Evolutionary conservation across 2,797 vertebrate genomes (phyloP).

Genomic region (Hypotaenidia philippensis): DNA sequence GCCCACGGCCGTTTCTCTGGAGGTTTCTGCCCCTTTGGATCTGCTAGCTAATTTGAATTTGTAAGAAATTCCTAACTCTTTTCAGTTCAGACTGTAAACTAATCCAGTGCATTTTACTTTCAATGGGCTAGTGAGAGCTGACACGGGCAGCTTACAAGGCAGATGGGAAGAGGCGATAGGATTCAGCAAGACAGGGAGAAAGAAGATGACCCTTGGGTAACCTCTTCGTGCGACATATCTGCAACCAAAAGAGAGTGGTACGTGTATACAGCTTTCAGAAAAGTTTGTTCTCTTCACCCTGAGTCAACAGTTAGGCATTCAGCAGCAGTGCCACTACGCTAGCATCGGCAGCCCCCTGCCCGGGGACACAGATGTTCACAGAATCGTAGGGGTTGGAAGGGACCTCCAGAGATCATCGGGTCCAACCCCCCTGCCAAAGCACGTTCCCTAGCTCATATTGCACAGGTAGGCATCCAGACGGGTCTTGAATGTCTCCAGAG

Average conservation of each 20-base stretch:
- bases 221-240: not conserved
- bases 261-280: not conserved
- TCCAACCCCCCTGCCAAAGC: too few relatives aligned
- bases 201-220: slow-evolving; percentile 23
- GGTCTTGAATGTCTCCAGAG: too few relatives aligned
- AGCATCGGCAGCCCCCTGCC: not conserved
- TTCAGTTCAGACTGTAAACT: not conserved
- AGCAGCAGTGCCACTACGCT: not conserved
- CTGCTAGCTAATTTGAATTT: not conserved
- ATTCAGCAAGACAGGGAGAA: not conserved
- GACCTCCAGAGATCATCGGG: too few relatives aligned
- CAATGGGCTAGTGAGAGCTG: not conserved
- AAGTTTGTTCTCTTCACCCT: not conserved
- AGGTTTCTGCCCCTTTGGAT: not conserved
- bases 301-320: slow-evolving; percentile 16
- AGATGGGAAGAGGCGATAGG: not conserved
- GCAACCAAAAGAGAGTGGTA: not conserved
- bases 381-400: too few relatives aligned
- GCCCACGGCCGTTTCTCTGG: not conserved
- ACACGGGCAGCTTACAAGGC: not conserved
- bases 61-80: not conserved
- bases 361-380: not conserved
- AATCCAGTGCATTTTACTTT: not conserved
- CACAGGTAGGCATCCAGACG: too few relatives aligned
- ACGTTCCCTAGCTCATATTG: too few relatives aligned